These are phyloP conservation scores for Synanceia verrucosa DNA, from an alignment of 2,797 vertebrate species.

Conservation along the genomic window DNA sequence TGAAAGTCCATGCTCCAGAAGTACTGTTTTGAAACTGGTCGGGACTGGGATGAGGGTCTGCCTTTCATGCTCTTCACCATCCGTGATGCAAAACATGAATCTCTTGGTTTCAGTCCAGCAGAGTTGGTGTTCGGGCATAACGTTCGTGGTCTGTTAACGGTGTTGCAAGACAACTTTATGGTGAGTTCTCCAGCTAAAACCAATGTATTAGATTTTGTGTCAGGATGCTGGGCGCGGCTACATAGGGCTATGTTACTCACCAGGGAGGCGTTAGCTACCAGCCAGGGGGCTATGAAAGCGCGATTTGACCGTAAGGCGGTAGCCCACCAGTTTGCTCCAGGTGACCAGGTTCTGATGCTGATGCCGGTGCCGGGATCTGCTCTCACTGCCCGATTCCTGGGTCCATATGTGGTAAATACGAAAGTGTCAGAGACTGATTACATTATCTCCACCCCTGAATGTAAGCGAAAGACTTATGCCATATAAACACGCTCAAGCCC, in stretches of 20 bases:
- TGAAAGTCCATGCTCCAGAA: no score
- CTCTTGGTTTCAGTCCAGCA: background rate
- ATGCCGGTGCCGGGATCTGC: background rate
- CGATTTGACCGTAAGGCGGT: background rate
- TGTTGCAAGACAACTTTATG: background rate
- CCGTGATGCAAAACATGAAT: no score
- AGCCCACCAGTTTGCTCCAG: background rate
- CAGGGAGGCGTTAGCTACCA: background rate
- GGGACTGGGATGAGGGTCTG: no score
- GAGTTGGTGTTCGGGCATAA: background rate
- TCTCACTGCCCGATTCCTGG: background rate
- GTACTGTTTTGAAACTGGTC: no score
- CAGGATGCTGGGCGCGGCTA: background rate
- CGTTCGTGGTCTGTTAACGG: background rate
- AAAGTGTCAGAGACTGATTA: background rate
- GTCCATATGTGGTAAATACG: background rate
- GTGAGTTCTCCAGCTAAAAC: rapidly evolving
- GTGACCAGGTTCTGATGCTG: background rate
- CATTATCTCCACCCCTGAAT: background rate
- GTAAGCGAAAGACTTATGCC: background rate
- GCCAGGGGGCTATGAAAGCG: background rate
- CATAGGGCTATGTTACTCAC: background rate
- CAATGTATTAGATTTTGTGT: background rate
- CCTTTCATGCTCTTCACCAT: no score
- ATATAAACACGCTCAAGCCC: background rate